A percentile compares a stretch with the other conserved stretches of the same genome.
These are phyloP conservation scores for Zeugodacus cucurbitae DNA, from an alignment of 1,140 invertebrate genomes.

Conservation along the genomic window DNA sequence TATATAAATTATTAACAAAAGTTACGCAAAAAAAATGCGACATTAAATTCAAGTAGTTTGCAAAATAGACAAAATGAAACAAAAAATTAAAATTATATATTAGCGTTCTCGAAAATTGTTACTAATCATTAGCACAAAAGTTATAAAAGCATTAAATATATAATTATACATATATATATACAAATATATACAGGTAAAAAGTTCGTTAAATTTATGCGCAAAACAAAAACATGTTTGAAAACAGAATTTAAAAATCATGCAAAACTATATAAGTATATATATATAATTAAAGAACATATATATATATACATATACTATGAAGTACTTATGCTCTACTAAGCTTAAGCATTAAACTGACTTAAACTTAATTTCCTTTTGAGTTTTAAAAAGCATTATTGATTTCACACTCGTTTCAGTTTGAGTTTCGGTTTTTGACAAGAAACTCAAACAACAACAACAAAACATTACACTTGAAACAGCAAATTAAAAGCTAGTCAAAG, in stretches of 20 bases:
- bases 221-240: conserved; percentile 10
- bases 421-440: not conserved
- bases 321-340: not conserved
- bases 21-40: not conserved
- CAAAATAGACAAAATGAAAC: not conserved
- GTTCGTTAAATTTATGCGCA: conserved; percentile 24
- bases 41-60: not conserved
- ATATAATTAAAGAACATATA: conserved; percentile 19
- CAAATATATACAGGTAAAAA: conserved; percentile 18
- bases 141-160: not conserved
- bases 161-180: not conserved
- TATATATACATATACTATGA: not conserved
- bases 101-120: conserved; percentile 28
- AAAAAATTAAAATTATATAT: not conserved
- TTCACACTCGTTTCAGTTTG: not conserved
- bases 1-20: not conserved
- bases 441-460: not conserved
- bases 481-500: not conserved
- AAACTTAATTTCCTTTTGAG: not conserved
- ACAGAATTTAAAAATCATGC: conserved; percentile 37
- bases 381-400: not conserved
- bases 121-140: conserved; percentile 1
- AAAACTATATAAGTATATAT: conserved; percentile 2
- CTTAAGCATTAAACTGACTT: conserved; percentile 2
- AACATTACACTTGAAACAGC: not conserved